phyloP scores from a whole-genome alignment of 2,888 invertebrate genomes.

The Metallyticus violacea region DNA sequence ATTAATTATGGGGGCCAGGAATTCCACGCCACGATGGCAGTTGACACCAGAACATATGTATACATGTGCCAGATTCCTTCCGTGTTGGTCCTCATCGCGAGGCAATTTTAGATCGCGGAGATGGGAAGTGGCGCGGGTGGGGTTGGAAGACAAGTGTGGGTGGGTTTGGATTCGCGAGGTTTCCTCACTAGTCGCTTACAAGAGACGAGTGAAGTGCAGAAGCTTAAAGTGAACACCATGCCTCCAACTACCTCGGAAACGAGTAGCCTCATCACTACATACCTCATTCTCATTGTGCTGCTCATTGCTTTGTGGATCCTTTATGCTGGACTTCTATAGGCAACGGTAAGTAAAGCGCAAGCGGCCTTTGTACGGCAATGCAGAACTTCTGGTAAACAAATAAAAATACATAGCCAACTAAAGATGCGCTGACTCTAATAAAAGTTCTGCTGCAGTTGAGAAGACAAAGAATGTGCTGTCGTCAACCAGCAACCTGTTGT shows the following conservation, averaged over 20 bases:
- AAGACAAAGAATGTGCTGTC: too few species aligned
- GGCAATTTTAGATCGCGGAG: conserved; percentile 6
- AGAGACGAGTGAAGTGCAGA: background rate
- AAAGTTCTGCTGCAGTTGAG: too few species aligned
- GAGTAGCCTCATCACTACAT: conserved; percentile 66
- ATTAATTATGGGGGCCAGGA: too few species aligned
- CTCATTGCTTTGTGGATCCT: conserved; percentile 65
- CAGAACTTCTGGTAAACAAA: too few species aligned
- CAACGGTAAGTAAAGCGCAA: background rate
- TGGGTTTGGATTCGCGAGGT: background rate
- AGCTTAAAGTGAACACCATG: background rate
- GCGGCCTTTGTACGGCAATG: too few species aligned
- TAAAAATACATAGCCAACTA: too few species aligned
- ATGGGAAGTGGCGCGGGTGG: background rate
- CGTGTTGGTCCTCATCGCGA: background rate
- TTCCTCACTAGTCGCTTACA: background rate
- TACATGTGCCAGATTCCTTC: background rate
- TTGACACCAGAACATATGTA: background rate
- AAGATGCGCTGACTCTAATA: too few species aligned
- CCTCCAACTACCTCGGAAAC: conserved; percentile 50
- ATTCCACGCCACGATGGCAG: background rate
- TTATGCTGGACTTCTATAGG: conserved; percentile 59
- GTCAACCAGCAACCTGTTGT: too few species aligned
- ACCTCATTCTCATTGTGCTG: conserved; percentile 64
- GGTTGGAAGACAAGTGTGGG: background rate